Evolutionary conservation across 2,888 invertebrate genomes (phyloP), one percentile per base, ranked within the genome.

Genomic region (Muscina levida): DNA sequence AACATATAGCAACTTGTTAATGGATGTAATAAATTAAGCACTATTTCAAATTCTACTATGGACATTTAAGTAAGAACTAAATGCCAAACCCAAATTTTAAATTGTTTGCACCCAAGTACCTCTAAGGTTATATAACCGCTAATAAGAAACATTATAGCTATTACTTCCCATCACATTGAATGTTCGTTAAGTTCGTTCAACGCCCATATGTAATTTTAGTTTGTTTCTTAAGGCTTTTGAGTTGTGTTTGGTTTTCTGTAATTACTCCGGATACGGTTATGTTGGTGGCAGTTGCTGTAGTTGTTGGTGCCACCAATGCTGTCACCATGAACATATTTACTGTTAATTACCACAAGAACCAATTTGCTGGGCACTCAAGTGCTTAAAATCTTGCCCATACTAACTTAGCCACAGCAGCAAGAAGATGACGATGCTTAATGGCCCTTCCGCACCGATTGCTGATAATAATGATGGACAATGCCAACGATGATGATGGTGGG

Each of bases 261-360:
- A 72, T 46, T 72, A 65, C 66, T 59, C 19, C 71, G 72, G 53
- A 72, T 72, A 81, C 74, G 71, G 46, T 56, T 56, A 67, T 53
- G 71, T 79, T 77, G 46, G 67, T 74, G 71, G 73, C 72, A 57
- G 70, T 70, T 24, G 8, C 31, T 31, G 31, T 8, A 5, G 3
- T 31, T 3, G 4, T 31, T 31, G 31, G 3, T 31, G 31, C 31
- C 13, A 42, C 44, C 70, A 15, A 26, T 31, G 44, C 56, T 71
- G 26, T 26, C 46, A 15, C 11, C 13, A 19, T 62, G 62, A 6
- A 56, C 71, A 77, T 70, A 79, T 77, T 82, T 78, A 81, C 83
- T 82, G 83, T 82, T 84, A 84, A 83, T 83, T 84, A 82, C 79
- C 82, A 78, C 83, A 82, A 82, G 80, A 84, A 83, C 81, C 82